phyloP scores from a whole-genome alignment of 1,140 invertebrate species.

The Listronotus oregonensis region DNA sequence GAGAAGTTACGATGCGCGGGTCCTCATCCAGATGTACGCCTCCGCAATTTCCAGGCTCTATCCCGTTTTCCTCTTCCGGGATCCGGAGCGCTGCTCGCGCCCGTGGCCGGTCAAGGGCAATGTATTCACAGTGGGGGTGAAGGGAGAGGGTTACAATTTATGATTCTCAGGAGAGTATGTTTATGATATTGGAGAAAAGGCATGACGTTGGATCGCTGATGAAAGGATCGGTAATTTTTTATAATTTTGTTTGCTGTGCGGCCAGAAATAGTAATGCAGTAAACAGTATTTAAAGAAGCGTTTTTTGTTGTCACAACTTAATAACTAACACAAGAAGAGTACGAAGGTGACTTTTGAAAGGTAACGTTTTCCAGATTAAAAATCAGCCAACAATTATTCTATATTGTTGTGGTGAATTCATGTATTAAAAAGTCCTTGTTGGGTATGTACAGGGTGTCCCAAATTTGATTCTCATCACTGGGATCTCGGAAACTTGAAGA shows the following conservation, averaged over 20 bases:
- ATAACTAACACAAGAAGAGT: too few relatives aligned
- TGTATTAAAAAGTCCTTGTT: too few relatives aligned
- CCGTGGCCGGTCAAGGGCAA: slow-evolving; percentile 37
- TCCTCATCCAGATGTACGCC: slow-evolving; percentile 30
- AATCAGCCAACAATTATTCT: too few relatives aligned
- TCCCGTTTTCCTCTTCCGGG: slow-evolving; percentile 35
- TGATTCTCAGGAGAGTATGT: neutral
- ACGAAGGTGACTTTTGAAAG: too few relatives aligned
- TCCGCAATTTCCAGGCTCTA: slow-evolving; percentile 38
- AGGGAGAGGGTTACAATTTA: neutral
- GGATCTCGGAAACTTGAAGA: too few relatives aligned
- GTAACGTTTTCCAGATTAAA: too few relatives aligned
- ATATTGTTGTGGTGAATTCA: too few relatives aligned
- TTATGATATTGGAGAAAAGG: neutral
- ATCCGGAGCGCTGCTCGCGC: slow-evolving; percentile 30
- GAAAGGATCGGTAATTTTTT: neutral
- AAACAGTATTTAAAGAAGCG: too few relatives aligned
- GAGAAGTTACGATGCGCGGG: neutral
- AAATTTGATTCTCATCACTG: too few relatives aligned
- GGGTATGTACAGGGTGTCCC: too few relatives aligned
- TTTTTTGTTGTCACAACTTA: too few relatives aligned
- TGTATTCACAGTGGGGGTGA: slow-evolving; percentile 19
- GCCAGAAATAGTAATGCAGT: neutral
- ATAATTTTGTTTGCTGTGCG: neutral
- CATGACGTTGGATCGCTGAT: too few relatives aligned